Percentiles rank a stretch among this genome's conserved stretches.
Evolutionary conservation across 2,797 vertebrate genomes (phyloP).

Genomic region (Poeciliopsis infans): DNA sequence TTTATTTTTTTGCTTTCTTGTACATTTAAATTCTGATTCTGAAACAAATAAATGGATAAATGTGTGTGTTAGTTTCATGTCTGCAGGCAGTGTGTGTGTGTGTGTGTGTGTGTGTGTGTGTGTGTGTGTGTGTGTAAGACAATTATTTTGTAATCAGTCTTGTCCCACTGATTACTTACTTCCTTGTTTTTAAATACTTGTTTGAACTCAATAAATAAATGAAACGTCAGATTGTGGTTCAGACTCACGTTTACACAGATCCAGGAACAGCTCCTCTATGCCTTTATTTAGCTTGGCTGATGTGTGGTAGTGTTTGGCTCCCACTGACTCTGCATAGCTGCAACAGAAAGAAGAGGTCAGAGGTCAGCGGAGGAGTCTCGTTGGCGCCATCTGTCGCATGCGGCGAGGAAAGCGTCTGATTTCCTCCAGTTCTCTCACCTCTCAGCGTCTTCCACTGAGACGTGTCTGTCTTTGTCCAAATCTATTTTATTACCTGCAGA

Average conservation of each 20-base stretch:
- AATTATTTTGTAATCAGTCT: too few relatives aligned
- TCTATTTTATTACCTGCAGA: constrained; percentile 96
- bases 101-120: constrained; percentile 41
- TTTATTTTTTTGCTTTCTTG: too few relatives aligned
- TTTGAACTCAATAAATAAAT: not conserved
- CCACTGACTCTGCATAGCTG: constrained; percentile 96
- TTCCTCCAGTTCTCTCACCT: constrained; percentile 65
- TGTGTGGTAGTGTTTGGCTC: constrained; percentile 97
- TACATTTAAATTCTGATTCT: too few relatives aligned
- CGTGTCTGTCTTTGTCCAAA: constrained; percentile 96
- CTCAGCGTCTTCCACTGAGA: constrained; percentile 95
- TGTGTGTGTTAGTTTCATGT: constrained; percentile 38
- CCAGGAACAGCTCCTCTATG: constrained; percentile 98
- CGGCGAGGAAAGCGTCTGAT: not conserved
- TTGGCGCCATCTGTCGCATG: not conserved
- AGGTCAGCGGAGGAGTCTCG: not conserved
- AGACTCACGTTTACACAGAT: constrained; percentile 95
- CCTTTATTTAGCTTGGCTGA: constrained; percentile 98
- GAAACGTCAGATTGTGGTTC: not conserved
- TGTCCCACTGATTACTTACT: too few relatives aligned
- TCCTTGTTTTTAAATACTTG: too few relatives aligned
- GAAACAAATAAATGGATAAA: constrained; percentile 9
- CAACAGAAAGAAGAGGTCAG: constrained; percentile 28
- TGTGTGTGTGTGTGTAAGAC: too few relatives aligned
- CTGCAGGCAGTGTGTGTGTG: constrained; percentile 32